phyloP scores from a whole-genome alignment of 2,888 invertebrate species.

The Hypena proboscidalis region DNA sequence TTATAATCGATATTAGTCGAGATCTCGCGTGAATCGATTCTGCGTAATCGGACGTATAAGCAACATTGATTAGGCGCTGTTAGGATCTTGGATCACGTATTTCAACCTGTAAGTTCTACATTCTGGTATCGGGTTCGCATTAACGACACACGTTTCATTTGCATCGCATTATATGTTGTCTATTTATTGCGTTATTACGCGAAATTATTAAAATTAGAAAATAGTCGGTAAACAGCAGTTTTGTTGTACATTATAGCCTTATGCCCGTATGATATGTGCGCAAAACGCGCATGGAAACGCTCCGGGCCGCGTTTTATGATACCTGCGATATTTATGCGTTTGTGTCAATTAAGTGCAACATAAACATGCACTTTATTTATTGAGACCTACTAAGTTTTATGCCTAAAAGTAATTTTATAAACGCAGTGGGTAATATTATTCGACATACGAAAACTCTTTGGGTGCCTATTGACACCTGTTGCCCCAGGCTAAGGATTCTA shows the following conservation, averaged over 20 bases:
- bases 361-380: conserved; percentile 43
- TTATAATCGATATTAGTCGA: conserved; percentile 75
- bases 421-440: conserved; percentile 16
- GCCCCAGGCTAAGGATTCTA: conserved; percentile 33
- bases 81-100: conserved; percentile 61
- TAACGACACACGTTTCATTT: conserved; percentile 68
- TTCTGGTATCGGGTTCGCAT: conserved; percentile 51
- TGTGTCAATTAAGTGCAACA: conserved; percentile 53
- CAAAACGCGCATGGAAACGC: conserved; percentile 51
- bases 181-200: conserved; percentile 68
- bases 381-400: conserved; percentile 26
- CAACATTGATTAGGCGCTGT: conserved; percentile 70
- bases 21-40: conserved; percentile 71
- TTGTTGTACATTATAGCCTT: conserved; percentile 52
- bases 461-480: conserved; percentile 32
- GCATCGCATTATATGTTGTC: conserved; percentile 69
- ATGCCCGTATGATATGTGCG: conserved; percentile 45
- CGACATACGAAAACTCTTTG: conserved; percentile 20
- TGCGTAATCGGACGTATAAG: conserved; percentile 67
- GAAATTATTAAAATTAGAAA: conserved; percentile 73
- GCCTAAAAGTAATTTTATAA: conserved; percentile 19
- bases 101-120: conserved; percentile 56
- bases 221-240: conserved; percentile 66
- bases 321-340: conserved; percentile 53
- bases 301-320: conserved; percentile 52